phyloP scores from a whole-genome alignment of 23 tunicate species.

The Oikopleura dioica region DNA sequence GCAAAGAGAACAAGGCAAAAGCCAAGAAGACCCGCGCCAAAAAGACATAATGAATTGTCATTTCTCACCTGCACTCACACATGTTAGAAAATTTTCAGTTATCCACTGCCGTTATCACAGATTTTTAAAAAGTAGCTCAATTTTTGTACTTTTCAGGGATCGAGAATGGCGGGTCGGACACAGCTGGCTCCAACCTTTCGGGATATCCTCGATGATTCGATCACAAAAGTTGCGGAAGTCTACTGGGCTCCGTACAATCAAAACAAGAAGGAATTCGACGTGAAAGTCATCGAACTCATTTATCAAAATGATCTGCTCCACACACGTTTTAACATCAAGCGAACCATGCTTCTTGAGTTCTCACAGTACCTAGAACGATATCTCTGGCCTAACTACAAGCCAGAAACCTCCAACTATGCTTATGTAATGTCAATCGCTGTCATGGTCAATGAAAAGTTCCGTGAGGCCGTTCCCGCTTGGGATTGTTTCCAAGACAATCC shows the following conservation, averaged over 20 bases:
- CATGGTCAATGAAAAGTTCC: slow-evolving; percentile 61
- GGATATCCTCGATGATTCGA: slow-evolving; percentile 50
- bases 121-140: too few species aligned
- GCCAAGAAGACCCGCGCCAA: too few species aligned
- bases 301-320: slow-evolving; percentile 29
- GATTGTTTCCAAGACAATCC: slow-evolving; percentile 42
- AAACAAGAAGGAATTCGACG: slow-evolving; percentile 26
- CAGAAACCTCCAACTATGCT: slow-evolving; percentile 22
- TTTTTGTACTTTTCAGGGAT: too few species aligned
- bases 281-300: slow-evolving; percentile 24
- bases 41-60: too few species aligned
- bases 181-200: slow-evolving; percentile 59
- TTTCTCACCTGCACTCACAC: too few species aligned
- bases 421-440: slow-evolving; percentile 59
- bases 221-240: slow-evolving; percentile 46
- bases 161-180: slow-evolving; percentile 87
- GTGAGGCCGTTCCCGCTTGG: slow-evolving; percentile 88
- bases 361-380: slow-evolving; percentile 71
- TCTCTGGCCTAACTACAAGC: slow-evolving; percentile 77
- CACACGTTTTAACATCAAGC: slow-evolving; percentile 23
- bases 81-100: too few species aligned
- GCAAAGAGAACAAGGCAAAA: too few species aligned
- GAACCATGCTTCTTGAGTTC: slow-evolving; percentile 69
- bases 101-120: too few species aligned
- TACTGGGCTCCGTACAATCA: slow-evolving; percentile 44